Evolutionary conservation across 2,888 invertebrate species (phyloP), one percentile per base, ranked within the genome.

Genomic region (Microplitis deprimator): DNA sequence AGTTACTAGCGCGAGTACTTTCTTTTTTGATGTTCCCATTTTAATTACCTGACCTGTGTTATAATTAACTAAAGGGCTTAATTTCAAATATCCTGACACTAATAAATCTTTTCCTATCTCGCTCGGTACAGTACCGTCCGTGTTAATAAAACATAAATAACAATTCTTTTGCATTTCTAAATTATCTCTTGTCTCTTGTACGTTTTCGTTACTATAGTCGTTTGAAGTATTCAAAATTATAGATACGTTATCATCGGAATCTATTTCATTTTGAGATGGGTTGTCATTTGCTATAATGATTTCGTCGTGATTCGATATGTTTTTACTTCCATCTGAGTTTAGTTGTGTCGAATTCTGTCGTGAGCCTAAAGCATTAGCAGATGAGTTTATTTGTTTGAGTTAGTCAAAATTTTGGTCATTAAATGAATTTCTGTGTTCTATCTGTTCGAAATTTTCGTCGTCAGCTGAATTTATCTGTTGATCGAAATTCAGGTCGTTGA

Each of bases 81-180:
- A 50, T 50, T 50, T 50, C 10, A 50, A 50, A 50, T 50, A 50
- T 10, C 50, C 50, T 10, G 4, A 10, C 10, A 10, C 50, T 10
- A 50, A 10, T 3, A 50, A 7, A 5, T 17, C 5, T 7, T 62
- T 62, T 5, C 62, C 1, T 16, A 62, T 17, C 6, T 62, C 62
- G 17, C 17, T 62, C 0, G 10, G 17, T 7, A 62, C 62, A n/a
- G 62, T 62, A 62, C 17, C 62, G 62, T 62, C 17, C n/a, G 62
- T 16, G n/a, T 62, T 4, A 4, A 50, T 50, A 41, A 50, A 50
- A 8, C 50, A 50, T 50, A 50, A 68, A 8, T 77, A 77, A 40
- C 68, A 50, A 40, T 79, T 59, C 39, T 77, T 76, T 16, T 65
- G 75, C 79, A 77, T 79, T 76, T 76, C 73, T 38, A 79, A 29